Percentiles rank a stretch among this genome's conserved stretches.
phyloP scores from a whole-genome alignment of 2,797 vertebrate genomes.

The Crocidura indochinensis region DNA sequence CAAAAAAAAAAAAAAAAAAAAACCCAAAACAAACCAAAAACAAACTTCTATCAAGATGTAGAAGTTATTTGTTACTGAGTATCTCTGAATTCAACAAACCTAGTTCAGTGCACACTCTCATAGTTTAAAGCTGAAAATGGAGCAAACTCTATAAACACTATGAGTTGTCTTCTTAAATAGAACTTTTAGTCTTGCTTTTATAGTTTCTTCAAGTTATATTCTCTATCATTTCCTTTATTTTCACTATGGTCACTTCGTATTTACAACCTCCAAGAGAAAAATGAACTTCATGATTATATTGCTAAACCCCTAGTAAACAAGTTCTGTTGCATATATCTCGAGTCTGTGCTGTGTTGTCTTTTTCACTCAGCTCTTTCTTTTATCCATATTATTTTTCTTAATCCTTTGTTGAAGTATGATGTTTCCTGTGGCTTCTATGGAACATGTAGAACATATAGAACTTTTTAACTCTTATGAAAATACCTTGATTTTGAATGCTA shows the following conservation, averaged over 20 bases:
- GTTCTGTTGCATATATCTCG: not conserved
- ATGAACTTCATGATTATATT: not conserved
- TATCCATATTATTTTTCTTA: not conserved
- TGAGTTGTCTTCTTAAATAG: not conserved
- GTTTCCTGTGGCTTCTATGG: not conserved
- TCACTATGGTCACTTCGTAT: not conserved
- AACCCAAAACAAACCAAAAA: too few relatives aligned
- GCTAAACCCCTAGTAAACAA: not conserved
- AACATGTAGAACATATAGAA: not conserved
- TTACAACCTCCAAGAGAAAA: not conserved
- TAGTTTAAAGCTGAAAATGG: slow-evolving; percentile 10
- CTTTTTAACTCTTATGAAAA: not conserved
- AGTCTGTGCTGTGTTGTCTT: not conserved
- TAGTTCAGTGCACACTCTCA: not conserved
- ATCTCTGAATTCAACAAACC: not conserved
- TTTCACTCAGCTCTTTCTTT: not conserved
- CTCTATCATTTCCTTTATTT: not conserved
- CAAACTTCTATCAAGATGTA: slow-evolving; percentile 16
- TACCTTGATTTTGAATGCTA: too few relatives aligned
- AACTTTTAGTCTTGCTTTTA: not conserved
- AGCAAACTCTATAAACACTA: not conserved
- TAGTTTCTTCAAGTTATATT: not conserved
- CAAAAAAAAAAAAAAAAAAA: too few relatives aligned
- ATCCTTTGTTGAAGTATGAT: not conserved
- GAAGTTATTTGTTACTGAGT: not conserved